These are phyloP conservation scores for Ellobium chinense DNA, from an alignment of 2,888 invertebrate genomes.

Conservation along the genomic window DNA sequence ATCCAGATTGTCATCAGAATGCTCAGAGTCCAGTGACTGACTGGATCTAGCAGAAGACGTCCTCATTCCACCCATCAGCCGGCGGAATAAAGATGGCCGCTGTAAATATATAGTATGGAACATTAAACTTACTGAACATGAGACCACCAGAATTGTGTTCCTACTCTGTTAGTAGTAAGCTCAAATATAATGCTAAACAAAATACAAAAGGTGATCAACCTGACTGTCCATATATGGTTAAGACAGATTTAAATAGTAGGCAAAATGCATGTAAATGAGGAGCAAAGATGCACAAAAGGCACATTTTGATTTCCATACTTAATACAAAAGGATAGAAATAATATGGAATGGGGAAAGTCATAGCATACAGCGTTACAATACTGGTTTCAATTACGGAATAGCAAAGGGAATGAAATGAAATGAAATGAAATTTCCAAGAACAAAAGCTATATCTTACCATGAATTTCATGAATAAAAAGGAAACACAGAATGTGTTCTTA, in stretches of 20 bases:
- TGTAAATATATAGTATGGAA: conserved; percentile 80
- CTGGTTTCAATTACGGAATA: neutral
- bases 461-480: too few species aligned
- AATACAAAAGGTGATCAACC: neutral
- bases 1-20: conserved; percentile 67
- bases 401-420: neutral
- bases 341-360: neutral
- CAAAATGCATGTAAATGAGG: neutral
- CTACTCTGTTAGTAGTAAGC: neutral
- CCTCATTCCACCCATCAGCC: conserved; percentile 79
- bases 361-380: conserved; percentile 4
- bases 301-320: neutral
- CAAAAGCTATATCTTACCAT: too few species aligned
- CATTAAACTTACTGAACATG: too few species aligned
- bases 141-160: neutral
- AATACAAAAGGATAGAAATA: neutral
- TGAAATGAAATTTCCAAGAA: too few species aligned
- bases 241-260: neutral
- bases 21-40: conserved; percentile 74
- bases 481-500: too few species aligned
- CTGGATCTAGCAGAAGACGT: conserved; percentile 75
- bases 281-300: neutral
- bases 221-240: neutral
- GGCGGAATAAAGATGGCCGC: conserved; percentile 92
- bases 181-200: neutral